Evolutionary conservation across 2,888 invertebrate species (phyloP), one percentile per base, ranked within the genome.

Genomic region (Mactromeris polynyma): DNA sequence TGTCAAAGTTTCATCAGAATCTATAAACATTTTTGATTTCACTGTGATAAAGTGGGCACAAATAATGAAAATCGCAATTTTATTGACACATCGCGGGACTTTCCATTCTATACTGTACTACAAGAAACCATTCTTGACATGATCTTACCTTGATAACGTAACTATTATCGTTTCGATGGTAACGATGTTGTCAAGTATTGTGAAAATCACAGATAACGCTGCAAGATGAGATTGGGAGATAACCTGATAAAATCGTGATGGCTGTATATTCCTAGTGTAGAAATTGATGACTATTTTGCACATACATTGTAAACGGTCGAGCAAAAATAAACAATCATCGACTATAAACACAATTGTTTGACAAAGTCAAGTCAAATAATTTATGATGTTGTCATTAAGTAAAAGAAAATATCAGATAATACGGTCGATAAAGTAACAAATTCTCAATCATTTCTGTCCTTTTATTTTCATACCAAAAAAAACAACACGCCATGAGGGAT

Each of bases 101-200:
- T 40, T 36, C 33, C 26, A 11, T 26, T 33, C 73, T 11, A 17
- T 73, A 4, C 2, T 4, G 64, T 26, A 38, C 64, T 40, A 38
- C 26, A 31, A 40, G 33, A n/a, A 58, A 33, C 40, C 7, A 69
- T 19, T 69, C 26, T 46, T 69, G 42, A 46, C 38, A 69, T 83
- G 83, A 83, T 83, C 42, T 17, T 26, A 46, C 14, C 0, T 21
- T 3, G 83, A 83, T 83, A 83, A 82, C 82, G 54, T 36, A 26
- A 64, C 64, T 64, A 77, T 84, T 84, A 84, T 78, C 78, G 36
- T 79, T 46, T 9, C 69, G 58, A 4, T 82, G 46, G 77, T 42
- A 82, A 81, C 81, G 38, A 78, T 77, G 81, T 86, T 86, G 86
- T 86, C 86, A 86, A 86, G 82, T 86, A 86, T 86, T 82, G 86